These are phyloP conservation scores for Arnoldichthys spilopterus DNA, from an alignment of 2,797 vertebrate species.

Conservation along the genomic window DNA sequence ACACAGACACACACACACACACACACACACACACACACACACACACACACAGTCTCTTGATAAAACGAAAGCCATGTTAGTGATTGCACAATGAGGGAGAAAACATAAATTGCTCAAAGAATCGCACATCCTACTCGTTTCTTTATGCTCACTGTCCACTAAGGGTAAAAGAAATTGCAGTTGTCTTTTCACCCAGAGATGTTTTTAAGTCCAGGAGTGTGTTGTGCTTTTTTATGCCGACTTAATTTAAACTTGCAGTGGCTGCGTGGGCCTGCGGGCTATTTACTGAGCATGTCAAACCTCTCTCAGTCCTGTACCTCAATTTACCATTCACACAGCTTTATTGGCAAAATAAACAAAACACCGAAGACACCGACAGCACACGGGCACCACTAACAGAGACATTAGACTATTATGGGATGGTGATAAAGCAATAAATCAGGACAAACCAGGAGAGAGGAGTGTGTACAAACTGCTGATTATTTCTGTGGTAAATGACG, in stretches of 20 bases:
- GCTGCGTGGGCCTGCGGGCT: constrained; percentile 4
- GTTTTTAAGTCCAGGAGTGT: constrained; percentile 6
- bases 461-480: constrained; percentile 57
- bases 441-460: constrained; percentile 42
- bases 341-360: constrained; percentile 48
- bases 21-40: neutral
- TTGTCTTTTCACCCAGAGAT: neutral
- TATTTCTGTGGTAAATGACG: constrained; percentile 45
- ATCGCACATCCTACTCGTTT: neutral
- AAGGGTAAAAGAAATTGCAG: neutral
- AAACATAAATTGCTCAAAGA: neutral
- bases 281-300: constrained; percentile 10
- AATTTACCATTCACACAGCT: constrained; percentile 40
- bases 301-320: constrained; percentile 24
- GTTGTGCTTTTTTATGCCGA: constrained; percentile 19
- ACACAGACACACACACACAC: constrained; percentile 22
- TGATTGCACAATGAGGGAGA: neutral
- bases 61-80: neutral
- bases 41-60: neutral
- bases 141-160: neutral
- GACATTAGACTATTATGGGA: constrained; percentile 69
- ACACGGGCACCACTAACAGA: constrained; percentile 71
- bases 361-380: constrained; percentile 28
- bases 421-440: constrained; percentile 62
- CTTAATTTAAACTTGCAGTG: constrained; percentile 17